Conservation (phyloP, 2,888 invertebrate genomes). For the Protophormia terraenovae region DNA sequence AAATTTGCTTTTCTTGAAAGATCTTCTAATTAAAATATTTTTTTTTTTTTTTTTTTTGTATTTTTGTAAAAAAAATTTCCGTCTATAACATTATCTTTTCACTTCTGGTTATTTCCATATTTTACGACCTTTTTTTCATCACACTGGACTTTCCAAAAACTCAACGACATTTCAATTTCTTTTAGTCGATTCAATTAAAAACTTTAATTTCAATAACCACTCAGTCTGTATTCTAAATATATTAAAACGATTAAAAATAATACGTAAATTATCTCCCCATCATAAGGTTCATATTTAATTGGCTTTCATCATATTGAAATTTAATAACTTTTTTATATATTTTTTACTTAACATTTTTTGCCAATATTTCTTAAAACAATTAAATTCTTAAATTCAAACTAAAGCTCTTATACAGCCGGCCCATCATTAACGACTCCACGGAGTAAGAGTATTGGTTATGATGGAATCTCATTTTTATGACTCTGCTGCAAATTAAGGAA, state of each 20-base stretch:
- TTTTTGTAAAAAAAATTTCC: background rate
- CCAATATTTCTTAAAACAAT: slow-evolving; percentile 28
- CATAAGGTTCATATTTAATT: slow-evolving; percentile 50
- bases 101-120: background rate
- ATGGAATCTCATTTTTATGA: slow-evolving; percentile 70
- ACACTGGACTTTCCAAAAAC: background rate
- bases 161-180: background rate
- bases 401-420: slow-evolving; percentile 20
- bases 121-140: slow-evolving; percentile 25
- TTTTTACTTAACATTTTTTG: background rate
- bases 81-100: background rate
- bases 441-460: too few species aligned
- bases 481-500: slow-evolving; percentile 68
- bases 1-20: too few species aligned
- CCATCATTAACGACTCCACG: slow-evolving; percentile 45
- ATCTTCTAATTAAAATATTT: too few species aligned
- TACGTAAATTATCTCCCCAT: slow-evolving; percentile 40
- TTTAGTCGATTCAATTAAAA: slow-evolving; percentile 4
- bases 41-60: too few species aligned
- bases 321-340: slow-evolving; percentile 46
- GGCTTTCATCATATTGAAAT: slow-evolving; percentile 55
- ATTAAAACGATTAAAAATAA: slow-evolving; percentile 36
- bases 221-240: slow-evolving; percentile 17
- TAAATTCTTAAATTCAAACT: slow-evolving; percentile 17
- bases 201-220: background rate